Conservation (phyloP, 2,888 invertebrate genomes). For the Scaptomyza reducta region DNA sequence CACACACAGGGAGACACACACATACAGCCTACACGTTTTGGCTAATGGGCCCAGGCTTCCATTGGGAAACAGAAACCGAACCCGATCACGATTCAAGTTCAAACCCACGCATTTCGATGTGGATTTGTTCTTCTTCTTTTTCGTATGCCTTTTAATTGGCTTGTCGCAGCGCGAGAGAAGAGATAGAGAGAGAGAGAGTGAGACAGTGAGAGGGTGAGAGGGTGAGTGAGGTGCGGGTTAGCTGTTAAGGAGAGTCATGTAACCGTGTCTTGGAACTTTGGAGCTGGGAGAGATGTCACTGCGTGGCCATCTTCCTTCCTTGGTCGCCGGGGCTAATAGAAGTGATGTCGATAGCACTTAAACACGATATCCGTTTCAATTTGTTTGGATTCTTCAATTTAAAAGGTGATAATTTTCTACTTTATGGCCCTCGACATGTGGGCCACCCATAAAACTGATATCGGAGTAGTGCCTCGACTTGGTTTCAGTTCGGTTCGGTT, state of each 20-base stretch:
- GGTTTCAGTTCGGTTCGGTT: conserved; percentile 1
- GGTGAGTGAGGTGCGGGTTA: conserved; percentile 26
- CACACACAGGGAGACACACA: conserved; percentile 5
- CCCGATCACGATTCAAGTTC: conserved; percentile 59
- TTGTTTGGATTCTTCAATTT: conserved; percentile 85
- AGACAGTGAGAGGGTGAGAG: not conserved
- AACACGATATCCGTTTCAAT: conserved; percentile 85
- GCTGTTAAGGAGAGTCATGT: conserved; percentile 72
- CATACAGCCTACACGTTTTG: conserved; percentile 70
- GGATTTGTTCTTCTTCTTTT: conserved; percentile 9
- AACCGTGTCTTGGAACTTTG: conserved; percentile 49
- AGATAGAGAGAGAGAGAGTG: not conserved
- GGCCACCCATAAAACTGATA: conserved; percentile 84
- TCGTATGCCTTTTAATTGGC: conserved; percentile 82
- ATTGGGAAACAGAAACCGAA: conserved; percentile 47
- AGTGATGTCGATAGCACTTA: conserved; percentile 85
- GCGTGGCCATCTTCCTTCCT: conserved; percentile 26
- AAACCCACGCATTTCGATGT: conserved; percentile 69
- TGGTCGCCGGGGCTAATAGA: conserved; percentile 75
- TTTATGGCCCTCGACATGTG: conserved; percentile 85
- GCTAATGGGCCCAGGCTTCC: conserved; percentile 74
- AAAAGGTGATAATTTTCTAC: conserved; percentile 85
- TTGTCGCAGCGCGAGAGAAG: conserved; percentile 62
- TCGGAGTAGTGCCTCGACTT: conserved; percentile 75
- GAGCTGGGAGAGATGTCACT: conserved; percentile 44